Conservation (phyloP, 1,140 invertebrate genomes). For the Heliothis virescens region DNA sequence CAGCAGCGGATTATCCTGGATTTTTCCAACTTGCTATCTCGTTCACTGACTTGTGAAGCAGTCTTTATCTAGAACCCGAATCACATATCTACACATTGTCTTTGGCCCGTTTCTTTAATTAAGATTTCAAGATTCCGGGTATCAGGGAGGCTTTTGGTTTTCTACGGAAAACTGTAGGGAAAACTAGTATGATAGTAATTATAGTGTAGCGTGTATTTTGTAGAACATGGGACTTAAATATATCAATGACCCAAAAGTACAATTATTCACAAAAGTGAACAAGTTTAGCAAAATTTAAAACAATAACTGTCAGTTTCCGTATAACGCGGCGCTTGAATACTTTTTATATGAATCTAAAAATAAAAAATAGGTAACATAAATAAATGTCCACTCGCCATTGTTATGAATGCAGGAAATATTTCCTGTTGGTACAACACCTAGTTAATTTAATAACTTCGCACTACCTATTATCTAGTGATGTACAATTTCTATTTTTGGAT, state of each 20-base stretch:
- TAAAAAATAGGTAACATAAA: conserved; percentile 3
- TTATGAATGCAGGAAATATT: conserved; percentile 22
- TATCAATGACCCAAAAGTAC: too few relatives aligned
- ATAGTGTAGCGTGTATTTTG: too few relatives aligned
- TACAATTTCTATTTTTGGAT: conserved; percentile 1
- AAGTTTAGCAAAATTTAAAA: not conserved
- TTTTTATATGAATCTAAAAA: conserved; percentile 14
- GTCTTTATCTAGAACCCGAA: not conserved
- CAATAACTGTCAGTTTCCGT: conserved; percentile 9
- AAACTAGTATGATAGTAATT: not conserved
- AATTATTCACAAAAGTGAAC: too few relatives aligned
- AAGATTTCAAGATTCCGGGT: conserved; percentile 11
- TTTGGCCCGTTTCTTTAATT: conserved; percentile 34
- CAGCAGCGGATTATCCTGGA: conserved; percentile 33
- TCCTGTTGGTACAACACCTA: conserved; percentile 5
- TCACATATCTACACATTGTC: conserved; percentile 13
- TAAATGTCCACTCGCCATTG: conserved; percentile 16
- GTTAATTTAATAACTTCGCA: not conserved
- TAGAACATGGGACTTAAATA: too few relatives aligned
- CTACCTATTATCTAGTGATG: not conserved
- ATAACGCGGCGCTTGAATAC: not conserved
- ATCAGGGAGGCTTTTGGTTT: not conserved
- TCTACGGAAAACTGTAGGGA: not conserved
- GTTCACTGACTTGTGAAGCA: conserved; percentile 10
- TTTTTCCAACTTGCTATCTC: conserved; percentile 18